Evolutionary conservation across 2,888 invertebrate genomes (phyloP).

Genomic region (Melipona bicolor): DNA sequence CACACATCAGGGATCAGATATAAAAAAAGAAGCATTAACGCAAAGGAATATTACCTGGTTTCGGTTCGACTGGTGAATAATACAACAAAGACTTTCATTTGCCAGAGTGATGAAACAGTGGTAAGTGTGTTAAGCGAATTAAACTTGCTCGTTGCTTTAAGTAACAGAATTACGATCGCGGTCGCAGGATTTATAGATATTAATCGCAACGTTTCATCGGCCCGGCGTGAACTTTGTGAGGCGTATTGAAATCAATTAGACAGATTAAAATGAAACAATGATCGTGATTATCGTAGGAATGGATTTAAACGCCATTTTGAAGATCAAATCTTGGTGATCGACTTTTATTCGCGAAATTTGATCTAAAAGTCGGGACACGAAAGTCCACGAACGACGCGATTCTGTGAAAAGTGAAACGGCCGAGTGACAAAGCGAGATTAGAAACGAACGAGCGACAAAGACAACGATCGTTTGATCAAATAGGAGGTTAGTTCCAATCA

Average conservation of each 20-base stretch:
- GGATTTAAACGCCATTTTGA: conserved; percentile 12
- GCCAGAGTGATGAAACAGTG: neutral
- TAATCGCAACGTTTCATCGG: conserved; percentile 18
- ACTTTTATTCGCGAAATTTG: neutral
- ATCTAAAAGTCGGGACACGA: neutral
- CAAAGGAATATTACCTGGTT: neutral
- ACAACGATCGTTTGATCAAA: conserved; percentile 43
- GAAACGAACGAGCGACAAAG: neutral
- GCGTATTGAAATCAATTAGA: conserved; percentile 4
- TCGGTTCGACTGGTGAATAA: neutral
- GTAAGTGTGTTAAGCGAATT: conserved; percentile 12
- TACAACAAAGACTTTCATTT: conserved; percentile 14
- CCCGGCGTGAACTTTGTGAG: neutral
- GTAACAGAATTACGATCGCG: conserved; percentile 6
- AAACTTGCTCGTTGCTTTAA: neutral
- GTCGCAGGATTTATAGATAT: conserved; percentile 38
- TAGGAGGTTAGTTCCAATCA: conserved; percentile 50
- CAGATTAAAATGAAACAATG: neutral
- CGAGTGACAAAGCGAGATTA: neutral
- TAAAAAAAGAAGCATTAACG: neutral
- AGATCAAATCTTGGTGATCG: neutral
- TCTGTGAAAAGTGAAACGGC: neutral
- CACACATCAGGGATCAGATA: neutral
- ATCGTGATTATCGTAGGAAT: neutral
- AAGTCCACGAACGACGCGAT: neutral